Percentiles rank a stretch among this genome's conserved stretches.
These are phyloP conservation scores for Micrasema longulum DNA, from an alignment of 1,140 invertebrate genomes.

Conservation along the genomic window DNA sequence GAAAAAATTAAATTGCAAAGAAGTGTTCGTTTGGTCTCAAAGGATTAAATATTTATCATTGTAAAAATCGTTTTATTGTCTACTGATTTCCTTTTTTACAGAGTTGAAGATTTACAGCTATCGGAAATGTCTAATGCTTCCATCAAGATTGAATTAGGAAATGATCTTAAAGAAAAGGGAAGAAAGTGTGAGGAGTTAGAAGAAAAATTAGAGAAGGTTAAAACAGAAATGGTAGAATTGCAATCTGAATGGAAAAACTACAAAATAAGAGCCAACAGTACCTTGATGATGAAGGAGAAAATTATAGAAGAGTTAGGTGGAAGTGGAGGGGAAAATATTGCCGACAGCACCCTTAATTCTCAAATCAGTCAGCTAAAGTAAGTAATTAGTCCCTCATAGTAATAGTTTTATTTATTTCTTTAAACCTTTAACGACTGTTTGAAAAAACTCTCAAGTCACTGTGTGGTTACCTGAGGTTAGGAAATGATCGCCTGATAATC, in stretches of 20 bases:
- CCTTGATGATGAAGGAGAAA: constrained; percentile 82
- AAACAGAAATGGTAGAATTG: constrained; percentile 69
- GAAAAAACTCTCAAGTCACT: no score
- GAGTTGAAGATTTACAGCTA: constrained; percentile 42
- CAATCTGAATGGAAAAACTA: constrained; percentile 78
- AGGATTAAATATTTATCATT: no score
- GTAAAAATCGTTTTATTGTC: no score
- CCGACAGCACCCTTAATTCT: constrained; percentile 59
- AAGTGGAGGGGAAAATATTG: constrained; percentile 60
- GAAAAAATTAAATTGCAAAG: no score
- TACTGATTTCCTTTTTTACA: constrained; percentile 27
- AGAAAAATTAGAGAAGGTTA: constrained; percentile 68
- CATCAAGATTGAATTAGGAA: constrained; percentile 43
- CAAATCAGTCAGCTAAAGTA: constrained; percentile 68
- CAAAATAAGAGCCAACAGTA: constrained; percentile 77
- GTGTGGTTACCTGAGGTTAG: no score
- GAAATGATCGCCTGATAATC: no score
- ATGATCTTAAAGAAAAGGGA: constrained; percentile 43
- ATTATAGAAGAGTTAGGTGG: constrained; percentile 73
- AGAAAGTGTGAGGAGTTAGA: constrained; percentile 58
- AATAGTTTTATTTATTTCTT: no score
- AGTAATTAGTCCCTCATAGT: no score
- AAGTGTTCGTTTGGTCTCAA: no score
- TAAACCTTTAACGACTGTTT: no score
- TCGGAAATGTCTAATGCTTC: constrained; percentile 43